Evolutionary conservation across 2,888 invertebrate genomes (phyloP), one percentile per base, ranked within the genome.

Genomic region (Perithous albicinctus): DNA sequence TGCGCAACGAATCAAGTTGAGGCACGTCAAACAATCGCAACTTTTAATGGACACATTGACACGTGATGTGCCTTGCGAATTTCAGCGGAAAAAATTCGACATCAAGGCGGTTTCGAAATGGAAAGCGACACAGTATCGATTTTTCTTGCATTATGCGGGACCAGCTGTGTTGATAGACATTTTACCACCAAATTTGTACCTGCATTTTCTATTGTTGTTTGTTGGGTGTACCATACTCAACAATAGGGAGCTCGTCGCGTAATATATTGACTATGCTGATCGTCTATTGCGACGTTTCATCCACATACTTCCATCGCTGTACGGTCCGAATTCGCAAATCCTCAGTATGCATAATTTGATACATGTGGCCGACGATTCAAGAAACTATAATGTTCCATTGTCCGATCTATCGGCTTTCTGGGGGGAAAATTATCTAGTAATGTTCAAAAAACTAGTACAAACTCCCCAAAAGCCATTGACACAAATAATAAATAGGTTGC

Each of bases 111-210:
- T 84, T 61, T 32, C 66, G 1, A 43, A 82, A 38, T 88, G 86
- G 86, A 88, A 87, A 80, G 85, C 86, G 10, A 86, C 87, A 3
- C 86, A 86, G 56, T 86, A 76, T 29, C 63, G 84, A 20, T 85
- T 87, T 73, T 74, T 87, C 63, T 61, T 86, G 7, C 72, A 78
- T 20, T 86, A 87, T 12, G 23, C 64, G 48, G 80, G 76, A 8
- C 41, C 72, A 5, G 54, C 84, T 54, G 64, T 84, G 0, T 76
- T 83, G 0, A 66, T 72, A 82, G 15, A 76, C 67, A 46, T 82
- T 46, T 29, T 86, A 18, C 56, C 76, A 8, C n/a, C 29, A 23
- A 76, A 73, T 10, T 23, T 76, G 23, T 85, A 84, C 48, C 63
- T 46, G 18, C 86, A 87, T 59, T 83, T 86, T 73, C 78, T 72